A percentile compares a stretch with the other conserved stretches of the same genome.
These are phyloP conservation scores for Drosophila austrosaltans DNA, from an alignment of 2,888 invertebrate genomes.

Conservation along the genomic window DNA sequence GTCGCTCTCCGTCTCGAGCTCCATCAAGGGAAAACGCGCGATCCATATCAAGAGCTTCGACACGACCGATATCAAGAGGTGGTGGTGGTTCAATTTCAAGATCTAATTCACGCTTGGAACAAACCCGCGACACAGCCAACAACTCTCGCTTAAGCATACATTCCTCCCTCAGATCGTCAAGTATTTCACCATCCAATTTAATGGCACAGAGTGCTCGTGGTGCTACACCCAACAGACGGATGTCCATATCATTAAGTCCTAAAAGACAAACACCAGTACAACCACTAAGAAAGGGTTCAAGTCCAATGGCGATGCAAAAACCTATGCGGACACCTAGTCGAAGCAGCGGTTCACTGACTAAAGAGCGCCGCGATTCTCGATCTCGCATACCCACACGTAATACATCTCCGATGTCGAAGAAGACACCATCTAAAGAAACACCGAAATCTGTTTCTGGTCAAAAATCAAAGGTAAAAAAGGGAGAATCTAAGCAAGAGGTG, in stretches of 20 bases:
- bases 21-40: conserved; percentile 49
- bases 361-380: conserved; percentile 57
- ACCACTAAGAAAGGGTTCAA: conserved; percentile 68
- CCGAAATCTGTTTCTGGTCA: conserved; percentile 32
- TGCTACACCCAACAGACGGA: conserved; percentile 63
- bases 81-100: conserved; percentile 56
- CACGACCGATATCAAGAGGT: conserved; percentile 63
- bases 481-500: conserved; percentile 51
- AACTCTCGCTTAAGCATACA: conserved; percentile 74
- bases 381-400: conserved; percentile 78
- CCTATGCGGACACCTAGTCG: conserved; percentile 21
- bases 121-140: conserved; percentile 65
- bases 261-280: conserved; percentile 20
- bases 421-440: conserved; percentile 23
- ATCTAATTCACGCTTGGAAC: conserved; percentile 73
- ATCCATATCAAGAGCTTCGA: conserved; percentile 46
- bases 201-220: conserved; percentile 58
- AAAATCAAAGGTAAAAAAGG: conserved; percentile 39
- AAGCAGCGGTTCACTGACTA: conserved; percentile 16
- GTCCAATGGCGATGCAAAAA: conserved; percentile 56
- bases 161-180: conserved; percentile 64
- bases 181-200: conserved; percentile 61
- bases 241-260: conserved; percentile 79
- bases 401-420: conserved; percentile 47
- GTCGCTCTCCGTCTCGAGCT: conserved; percentile 72